Evolutionary conservation across 2,888 invertebrate species (phyloP).

Genomic region (Epinotia brunnichana): DNA sequence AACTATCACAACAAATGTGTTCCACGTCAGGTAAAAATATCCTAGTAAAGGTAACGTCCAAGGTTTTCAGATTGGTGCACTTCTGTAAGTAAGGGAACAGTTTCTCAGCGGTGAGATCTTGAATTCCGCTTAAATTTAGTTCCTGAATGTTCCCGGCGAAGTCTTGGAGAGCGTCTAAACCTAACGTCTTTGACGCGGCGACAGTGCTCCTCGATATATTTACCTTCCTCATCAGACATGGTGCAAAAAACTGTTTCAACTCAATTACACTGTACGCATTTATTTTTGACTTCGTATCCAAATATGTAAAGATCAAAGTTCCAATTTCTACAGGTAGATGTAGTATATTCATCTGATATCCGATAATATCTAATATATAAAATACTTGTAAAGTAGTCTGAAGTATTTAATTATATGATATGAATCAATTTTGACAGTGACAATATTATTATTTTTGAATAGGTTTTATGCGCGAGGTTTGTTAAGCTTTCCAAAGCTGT

Average conservation of each 20-base stretch:
- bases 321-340: slow-evolving; percentile 54
- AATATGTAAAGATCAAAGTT: slow-evolving; percentile 50
- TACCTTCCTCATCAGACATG: slow-evolving; percentile 52
- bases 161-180: slow-evolving; percentile 51
- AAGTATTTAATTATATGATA: neutral
- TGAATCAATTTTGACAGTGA: slow-evolving; percentile 10
- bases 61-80: slow-evolving; percentile 51
- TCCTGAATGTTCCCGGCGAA: slow-evolving; percentile 51
- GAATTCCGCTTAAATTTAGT: slow-evolving; percentile 56
- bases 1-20: slow-evolving; percentile 52
- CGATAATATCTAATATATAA: slow-evolving; percentile 18
- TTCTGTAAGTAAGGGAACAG: slow-evolving; percentile 50
- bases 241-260: slow-evolving; percentile 53
- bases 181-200: slow-evolving; percentile 51
- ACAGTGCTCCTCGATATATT: slow-evolving; percentile 52
- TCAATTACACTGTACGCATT: slow-evolving; percentile 50
- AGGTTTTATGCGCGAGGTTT: neutral
- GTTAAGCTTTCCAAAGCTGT: neutral
- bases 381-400: slow-evolving; percentile 16
- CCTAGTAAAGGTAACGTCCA: slow-evolving; percentile 59
- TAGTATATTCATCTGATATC: slow-evolving; percentile 48
- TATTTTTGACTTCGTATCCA: slow-evolving; percentile 52
- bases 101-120: slow-evolving; percentile 51
- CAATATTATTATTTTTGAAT: neutral
- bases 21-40: slow-evolving; percentile 55